Percentiles rank a stretch among this genome's conserved stretches.
Evolutionary conservation across 2,113 vertebrate species (phyloP).

Genomic region (Plestiodon gilberti): DNA sequence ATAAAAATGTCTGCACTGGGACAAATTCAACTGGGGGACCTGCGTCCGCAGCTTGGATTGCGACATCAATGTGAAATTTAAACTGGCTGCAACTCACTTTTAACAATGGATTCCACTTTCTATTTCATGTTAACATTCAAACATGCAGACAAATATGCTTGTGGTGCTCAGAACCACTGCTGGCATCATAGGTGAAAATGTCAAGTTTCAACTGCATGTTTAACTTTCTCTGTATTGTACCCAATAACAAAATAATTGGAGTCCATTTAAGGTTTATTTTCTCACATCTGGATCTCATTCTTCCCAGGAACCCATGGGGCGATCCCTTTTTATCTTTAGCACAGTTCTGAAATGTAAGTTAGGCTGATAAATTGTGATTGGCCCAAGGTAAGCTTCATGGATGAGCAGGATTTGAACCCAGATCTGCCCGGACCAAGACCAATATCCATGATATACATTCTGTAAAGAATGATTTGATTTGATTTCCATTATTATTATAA

Average conservation of each 20-base stretch:
- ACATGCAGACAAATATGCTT: background rate
- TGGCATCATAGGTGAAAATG: background rate
- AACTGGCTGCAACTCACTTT: background rate
- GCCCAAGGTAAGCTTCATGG: background rate
- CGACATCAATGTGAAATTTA: background rate
- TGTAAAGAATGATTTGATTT: background rate
- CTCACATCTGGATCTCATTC: too few relatives aligned
- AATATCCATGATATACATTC: background rate
- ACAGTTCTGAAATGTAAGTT: background rate
- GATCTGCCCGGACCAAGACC: background rate
- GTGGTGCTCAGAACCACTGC: background rate
- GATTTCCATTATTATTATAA: background rate
- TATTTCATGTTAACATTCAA: background rate
- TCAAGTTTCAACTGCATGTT: background rate
- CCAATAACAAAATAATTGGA: background rate
- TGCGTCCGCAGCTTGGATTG: background rate
- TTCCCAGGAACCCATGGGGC: background rate
- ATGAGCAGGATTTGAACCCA: background rate
- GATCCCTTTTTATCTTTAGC: background rate
- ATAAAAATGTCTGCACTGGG: background rate
- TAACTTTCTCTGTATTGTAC: background rate
- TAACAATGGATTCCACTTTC: background rate
- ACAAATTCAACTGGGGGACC: background rate
- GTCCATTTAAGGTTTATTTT: too few relatives aligned
- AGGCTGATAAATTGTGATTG: background rate